These are phyloP conservation scores for Osmerus mordax DNA, from an alignment of 2,113 vertebrate species.

Conservation along the genomic window DNA sequence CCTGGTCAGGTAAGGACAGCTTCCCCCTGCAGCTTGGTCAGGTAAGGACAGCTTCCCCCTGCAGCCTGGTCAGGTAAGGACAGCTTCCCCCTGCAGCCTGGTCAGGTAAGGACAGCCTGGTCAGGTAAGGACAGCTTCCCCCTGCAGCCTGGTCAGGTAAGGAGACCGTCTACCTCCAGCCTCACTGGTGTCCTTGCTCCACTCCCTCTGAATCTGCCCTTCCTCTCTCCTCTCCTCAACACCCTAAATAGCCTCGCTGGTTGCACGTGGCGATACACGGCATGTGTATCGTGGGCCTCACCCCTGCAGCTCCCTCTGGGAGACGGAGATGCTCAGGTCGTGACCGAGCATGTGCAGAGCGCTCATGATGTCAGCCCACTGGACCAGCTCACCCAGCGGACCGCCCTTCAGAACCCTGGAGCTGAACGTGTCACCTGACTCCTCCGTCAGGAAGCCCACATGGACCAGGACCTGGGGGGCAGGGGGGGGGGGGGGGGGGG, in stretches of 20 bases:
- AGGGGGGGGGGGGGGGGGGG: slow-evolving; percentile 1
- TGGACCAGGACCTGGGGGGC: slow-evolving; percentile 85
- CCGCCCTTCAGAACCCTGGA: slow-evolving; percentile 93
- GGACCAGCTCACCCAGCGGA: slow-evolving; percentile 96
- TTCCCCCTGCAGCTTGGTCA: too few species aligned
- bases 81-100: too few species aligned
- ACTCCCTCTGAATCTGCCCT: not conserved
- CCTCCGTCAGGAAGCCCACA: slow-evolving; percentile 95
- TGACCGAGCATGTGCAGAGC: slow-evolving; percentile 90
- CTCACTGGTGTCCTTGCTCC: slow-evolving; percentile 25
- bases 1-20: too few species aligned
- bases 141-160: too few species aligned
- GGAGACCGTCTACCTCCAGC: slow-evolving; percentile 17
- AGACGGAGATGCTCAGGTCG: slow-evolving; percentile 85
- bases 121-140: too few species aligned
- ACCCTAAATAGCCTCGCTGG: too few species aligned
- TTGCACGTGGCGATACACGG: too few species aligned
- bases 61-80: too few species aligned
- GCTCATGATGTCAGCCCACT: slow-evolving; percentile 96
- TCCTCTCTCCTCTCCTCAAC: too few species aligned
- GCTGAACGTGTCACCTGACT: slow-evolving; percentile 96
- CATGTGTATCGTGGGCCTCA: slow-evolving; percentile 46
- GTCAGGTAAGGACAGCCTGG: too few species aligned
- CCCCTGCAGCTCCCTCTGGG: slow-evolving; percentile 96
- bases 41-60: too few species aligned